A percentile compares a stretch with the other conserved stretches of the same genome.
Conservation (phyloP, 2,888 invertebrate genomes). For the Euzophera pinguis region DNA sequence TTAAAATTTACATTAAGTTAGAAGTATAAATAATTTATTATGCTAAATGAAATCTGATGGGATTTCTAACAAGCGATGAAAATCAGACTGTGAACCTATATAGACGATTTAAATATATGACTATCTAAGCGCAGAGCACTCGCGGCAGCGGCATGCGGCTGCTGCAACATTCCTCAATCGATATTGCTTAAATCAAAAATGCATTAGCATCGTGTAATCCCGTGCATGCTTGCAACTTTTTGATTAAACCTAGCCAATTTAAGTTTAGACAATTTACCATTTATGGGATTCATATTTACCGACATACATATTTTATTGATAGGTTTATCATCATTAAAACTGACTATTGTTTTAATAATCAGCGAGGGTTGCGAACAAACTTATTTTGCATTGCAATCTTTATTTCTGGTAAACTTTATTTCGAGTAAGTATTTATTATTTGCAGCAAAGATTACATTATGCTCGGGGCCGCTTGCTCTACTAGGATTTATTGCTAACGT, state of each 20-base stretch:
- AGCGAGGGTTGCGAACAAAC: too few relatives aligned
- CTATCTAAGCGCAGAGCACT: constrained; percentile 25
- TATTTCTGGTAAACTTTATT: too few relatives aligned
- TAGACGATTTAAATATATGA: constrained; percentile 33
- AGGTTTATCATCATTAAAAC: too few relatives aligned
- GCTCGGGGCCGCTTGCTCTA: constrained; percentile 7
- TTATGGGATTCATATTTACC: too few relatives aligned
- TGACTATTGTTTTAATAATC: too few relatives aligned
- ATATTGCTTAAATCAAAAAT: constrained; percentile 15
- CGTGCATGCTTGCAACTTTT: not conserved
- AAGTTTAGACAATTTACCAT: too few relatives aligned
- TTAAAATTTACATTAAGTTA: constrained; percentile 51
- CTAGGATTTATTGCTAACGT: constrained; percentile 22
- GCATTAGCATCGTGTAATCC: not conserved
- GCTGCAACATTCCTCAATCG: not conserved
- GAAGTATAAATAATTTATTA: constrained; percentile 40
- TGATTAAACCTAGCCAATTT: not conserved
- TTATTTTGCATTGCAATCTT: too few relatives aligned
- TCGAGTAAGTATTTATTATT: not conserved
- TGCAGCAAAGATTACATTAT: not conserved
- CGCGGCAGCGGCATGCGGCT: constrained; percentile 1
- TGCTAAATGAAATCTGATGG: constrained; percentile 48
- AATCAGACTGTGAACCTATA: constrained; percentile 37
- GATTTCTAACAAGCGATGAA: constrained; percentile 57
- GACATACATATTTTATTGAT: too few relatives aligned